Percentiles rank a stretch among this genome's conserved stretches.
These are phyloP conservation scores for Scomber colias DNA, from an alignment of 2,113 vertebrate genomes.

Conservation along the genomic window DNA sequence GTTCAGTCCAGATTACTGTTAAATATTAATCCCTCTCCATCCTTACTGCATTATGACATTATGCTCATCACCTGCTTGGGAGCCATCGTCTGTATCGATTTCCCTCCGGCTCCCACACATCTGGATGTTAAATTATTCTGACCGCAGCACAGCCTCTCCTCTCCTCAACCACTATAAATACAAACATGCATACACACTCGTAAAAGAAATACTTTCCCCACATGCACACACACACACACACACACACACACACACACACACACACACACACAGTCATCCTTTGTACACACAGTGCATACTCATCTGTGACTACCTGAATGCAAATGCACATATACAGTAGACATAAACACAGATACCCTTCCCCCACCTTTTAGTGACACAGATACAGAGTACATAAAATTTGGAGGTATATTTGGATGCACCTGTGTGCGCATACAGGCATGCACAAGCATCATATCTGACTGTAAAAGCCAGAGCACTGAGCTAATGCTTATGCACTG, in stretches of 20 bases:
- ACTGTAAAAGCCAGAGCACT: constrained; percentile 34
- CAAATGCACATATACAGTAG: constrained; percentile 19
- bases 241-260: neutral
- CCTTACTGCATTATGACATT: constrained; percentile 58
- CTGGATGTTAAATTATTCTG: constrained; percentile 71
- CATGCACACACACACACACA: neutral
- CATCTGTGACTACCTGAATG: constrained; percentile 33
- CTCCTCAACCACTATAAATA: constrained; percentile 38
- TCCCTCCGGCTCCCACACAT: constrained; percentile 63
- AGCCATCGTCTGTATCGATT: constrained; percentile 61
- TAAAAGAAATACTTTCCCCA: neutral
- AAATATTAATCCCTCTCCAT: constrained; percentile 62
- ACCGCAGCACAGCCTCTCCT: constrained; percentile 30
- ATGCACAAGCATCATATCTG: constrained; percentile 3
- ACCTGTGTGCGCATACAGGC: constrained; percentile 32
- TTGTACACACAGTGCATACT: constrained; percentile 18
- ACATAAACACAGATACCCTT: constrained; percentile 21
- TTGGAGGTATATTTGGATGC: constrained; percentile 38
- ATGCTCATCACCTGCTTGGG: constrained; percentile 62
- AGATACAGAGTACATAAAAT: constrained; percentile 14
- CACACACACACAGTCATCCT: constrained; percentile 3
- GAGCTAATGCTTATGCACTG: constrained; percentile 36
- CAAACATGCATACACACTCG: constrained; percentile 33
- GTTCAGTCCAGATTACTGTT: constrained; percentile 56
- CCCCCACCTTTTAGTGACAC: constrained; percentile 31